Percentiles rank a stretch among this genome's conserved stretches.
Conservation (phyloP, 2,113 vertebrate species). For the Phalacrocorax brasilianus region DNA sequence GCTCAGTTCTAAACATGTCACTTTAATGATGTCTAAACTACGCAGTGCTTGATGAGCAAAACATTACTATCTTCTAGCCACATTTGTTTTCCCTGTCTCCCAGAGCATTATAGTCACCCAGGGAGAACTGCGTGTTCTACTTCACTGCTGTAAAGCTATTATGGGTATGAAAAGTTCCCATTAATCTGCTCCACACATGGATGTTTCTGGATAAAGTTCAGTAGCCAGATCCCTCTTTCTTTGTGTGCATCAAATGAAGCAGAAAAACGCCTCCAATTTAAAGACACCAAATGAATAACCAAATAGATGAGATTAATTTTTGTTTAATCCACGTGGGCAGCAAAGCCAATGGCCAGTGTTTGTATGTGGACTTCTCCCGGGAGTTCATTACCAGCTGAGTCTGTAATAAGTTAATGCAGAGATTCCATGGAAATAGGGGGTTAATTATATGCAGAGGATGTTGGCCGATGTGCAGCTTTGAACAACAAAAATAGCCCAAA, state of each 20-base stretch:
- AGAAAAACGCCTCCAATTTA: slow-evolving; percentile 67
- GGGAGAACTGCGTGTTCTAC: slow-evolving; percentile 38
- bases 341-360: slow-evolving; percentile 17
- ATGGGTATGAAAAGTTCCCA: slow-evolving; percentile 63
- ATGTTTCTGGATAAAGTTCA: slow-evolving; percentile 71
- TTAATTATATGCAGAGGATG: slow-evolving; percentile 59
- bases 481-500: slow-evolving; percentile 56
- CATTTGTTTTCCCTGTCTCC: slow-evolving; percentile 12
- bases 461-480: slow-evolving; percentile 25
- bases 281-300: slow-evolving; percentile 68
- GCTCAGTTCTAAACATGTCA: background rate
- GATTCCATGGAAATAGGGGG: slow-evolving; percentile 40
- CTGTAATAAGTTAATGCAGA: slow-evolving; percentile 40
- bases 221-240: slow-evolving; percentile 54
- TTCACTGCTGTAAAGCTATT: slow-evolving; percentile 58
- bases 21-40: slow-evolving; percentile 22
- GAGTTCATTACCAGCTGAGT: slow-evolving; percentile 39
- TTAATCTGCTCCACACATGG: slow-evolving; percentile 73
- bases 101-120: background rate
- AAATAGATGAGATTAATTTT: slow-evolving; percentile 53
- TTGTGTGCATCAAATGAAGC: slow-evolving; percentile 68
- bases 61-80: slow-evolving; percentile 13
- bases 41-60: background rate
- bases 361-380: background rate
- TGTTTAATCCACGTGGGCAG: slow-evolving; percentile 52